Conservation (phyloP, 2,113 vertebrate species). For the Sylvietta virens region DNA sequence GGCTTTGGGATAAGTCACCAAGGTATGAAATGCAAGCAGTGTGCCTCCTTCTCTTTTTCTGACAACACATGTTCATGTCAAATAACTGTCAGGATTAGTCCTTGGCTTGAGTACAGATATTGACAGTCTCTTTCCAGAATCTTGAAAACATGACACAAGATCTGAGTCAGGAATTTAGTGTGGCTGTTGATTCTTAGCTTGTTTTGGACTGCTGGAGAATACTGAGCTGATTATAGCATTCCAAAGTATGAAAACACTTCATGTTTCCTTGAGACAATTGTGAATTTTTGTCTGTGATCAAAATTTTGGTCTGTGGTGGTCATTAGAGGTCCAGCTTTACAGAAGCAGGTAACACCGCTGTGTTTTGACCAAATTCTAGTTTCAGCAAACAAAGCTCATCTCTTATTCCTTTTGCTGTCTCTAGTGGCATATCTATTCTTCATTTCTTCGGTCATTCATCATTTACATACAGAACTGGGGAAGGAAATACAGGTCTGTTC, state of each 20-base stretch:
- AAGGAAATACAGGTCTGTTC: not conserved
- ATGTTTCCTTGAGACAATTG: not conserved
- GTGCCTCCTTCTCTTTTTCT: not conserved
- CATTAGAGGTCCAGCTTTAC: not conserved
- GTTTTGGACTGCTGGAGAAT: not conserved
- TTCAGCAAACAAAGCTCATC: not conserved
- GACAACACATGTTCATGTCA: not conserved
- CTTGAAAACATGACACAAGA: not conserved
- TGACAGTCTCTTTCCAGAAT: not conserved
- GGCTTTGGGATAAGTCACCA: not conserved
- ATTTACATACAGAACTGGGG: not conserved
- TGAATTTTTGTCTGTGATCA: not conserved
- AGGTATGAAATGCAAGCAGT: not conserved
- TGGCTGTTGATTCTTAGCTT: not conserved
- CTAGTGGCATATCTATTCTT: not conserved
- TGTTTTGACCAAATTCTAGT: not conserved
- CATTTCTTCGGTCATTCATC: not conserved
- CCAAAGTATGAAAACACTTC: not conserved
- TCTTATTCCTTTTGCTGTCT: not conserved
- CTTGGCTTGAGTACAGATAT: not conserved
- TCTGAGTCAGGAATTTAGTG: not conserved
- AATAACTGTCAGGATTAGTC: not conserved
- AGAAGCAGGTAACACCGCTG: not conserved
- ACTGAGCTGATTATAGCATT: not conserved
- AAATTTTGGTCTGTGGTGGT: not conserved